phyloP scores from a whole-genome alignment of 2,888 invertebrate species.

The Exephanes ischioxanthus region DNA sequence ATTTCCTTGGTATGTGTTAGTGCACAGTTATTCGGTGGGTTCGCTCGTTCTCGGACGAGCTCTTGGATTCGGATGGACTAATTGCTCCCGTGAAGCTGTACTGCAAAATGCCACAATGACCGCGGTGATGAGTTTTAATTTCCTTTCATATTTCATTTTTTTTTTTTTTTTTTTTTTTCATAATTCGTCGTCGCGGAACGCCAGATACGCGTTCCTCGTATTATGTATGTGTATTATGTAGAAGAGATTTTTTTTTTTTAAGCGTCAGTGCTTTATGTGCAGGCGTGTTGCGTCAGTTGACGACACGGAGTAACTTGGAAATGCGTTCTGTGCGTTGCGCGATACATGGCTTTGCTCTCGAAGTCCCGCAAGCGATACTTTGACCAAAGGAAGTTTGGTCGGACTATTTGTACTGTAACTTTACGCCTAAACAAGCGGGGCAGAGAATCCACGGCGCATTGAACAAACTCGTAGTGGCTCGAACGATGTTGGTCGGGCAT shows the following conservation, averaged over 20 bases:
- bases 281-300: slow-evolving; percentile 19
- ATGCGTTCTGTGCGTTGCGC: slow-evolving; percentile 18
- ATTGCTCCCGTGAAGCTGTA: slow-evolving; percentile 14
- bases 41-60: background rate
- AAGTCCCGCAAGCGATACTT: background rate
- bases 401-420: background rate
- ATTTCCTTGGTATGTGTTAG: slow-evolving; percentile 27
- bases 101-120: slow-evolving; percentile 40
- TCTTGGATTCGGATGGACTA: slow-evolving; percentile 14
- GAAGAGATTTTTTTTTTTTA: slow-evolving; percentile 5
- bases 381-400: background rate
- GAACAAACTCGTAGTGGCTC: background rate
- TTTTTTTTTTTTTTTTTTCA: slow-evolving; percentile 6
- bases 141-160: slow-evolving; percentile 11
- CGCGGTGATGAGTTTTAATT: slow-evolving; percentile 33
- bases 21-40: slow-evolving; percentile 32
- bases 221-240: slow-evolving; percentile 1
- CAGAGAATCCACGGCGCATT: slow-evolving; percentile 4
- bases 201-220: background rate
- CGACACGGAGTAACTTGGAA: slow-evolving; percentile 34
- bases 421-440: slow-evolving; percentile 3
- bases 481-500: background rate
- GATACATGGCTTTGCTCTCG: slow-evolving; percentile 17
- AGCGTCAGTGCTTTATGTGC: slow-evolving; percentile 12
- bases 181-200: slow-evolving; percentile 1